Evolutionary conservation across 2,888 invertebrate species (phyloP).

Genomic region (Lumbricus terrestris): DNA sequence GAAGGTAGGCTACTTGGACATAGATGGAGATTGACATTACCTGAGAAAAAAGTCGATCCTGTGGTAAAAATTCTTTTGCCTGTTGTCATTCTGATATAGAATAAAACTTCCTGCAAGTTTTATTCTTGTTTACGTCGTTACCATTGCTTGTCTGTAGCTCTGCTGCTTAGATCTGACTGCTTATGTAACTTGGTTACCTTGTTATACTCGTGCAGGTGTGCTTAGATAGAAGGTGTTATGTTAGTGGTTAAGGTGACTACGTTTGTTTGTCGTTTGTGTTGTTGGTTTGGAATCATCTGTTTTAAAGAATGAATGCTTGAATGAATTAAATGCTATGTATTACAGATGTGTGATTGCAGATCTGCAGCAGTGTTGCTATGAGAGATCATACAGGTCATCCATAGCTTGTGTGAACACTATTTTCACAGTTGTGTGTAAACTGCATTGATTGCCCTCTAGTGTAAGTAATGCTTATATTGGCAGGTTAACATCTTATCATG

Average conservation of each 20-base stretch:
- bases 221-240: not conserved
- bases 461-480: not conserved
- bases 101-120: constrained; percentile 1
- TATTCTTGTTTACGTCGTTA: not conserved
- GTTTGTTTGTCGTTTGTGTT: not conserved
- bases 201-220: not conserved
- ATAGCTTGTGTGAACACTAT: no score
- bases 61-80: constrained; percentile 7
- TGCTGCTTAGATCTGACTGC: not conserved
- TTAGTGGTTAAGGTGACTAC: no score
- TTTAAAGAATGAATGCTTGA: not conserved
- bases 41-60: not conserved
- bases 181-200: not conserved
- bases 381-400: not conserved
- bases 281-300: not conserved
- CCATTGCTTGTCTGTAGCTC: not conserved
- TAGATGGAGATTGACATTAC: not conserved
- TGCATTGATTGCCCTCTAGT: no score
- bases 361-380: not conserved
- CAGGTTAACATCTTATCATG: not conserved
- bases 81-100: not conserved
- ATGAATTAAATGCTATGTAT: no score
- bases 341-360: not conserved
- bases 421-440: no score
- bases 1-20: not conserved